These are phyloP conservation scores for Barypeithes pellucidus DNA, from an alignment of 2,888 invertebrate species.

Conservation along the genomic window DNA sequence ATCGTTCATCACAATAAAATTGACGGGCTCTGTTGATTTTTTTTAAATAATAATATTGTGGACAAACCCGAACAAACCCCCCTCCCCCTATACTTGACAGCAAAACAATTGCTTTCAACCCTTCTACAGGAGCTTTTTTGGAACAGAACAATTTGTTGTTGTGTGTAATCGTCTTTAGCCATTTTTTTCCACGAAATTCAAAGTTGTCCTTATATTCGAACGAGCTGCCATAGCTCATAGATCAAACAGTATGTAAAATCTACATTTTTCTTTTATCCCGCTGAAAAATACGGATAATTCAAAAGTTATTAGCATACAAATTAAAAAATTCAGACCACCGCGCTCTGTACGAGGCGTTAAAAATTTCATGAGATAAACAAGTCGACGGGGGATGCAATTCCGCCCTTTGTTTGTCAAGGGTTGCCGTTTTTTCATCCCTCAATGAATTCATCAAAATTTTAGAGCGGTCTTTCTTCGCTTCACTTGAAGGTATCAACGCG, in stretches of 20 bases:
- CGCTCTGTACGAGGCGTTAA: not conserved
- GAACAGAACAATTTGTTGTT: too few relatives aligned
- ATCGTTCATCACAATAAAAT: too few relatives aligned
- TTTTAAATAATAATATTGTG: too few relatives aligned
- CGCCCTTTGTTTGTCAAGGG: slow-evolving; percentile 21
- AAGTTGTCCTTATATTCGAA: too few relatives aligned
- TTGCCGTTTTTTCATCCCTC: slow-evolving; percentile 21
- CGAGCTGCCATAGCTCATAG: not conserved
- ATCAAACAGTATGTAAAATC: not conserved
- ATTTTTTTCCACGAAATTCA: too few relatives aligned
- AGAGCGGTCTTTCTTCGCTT: not conserved
- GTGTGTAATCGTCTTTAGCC: too few relatives aligned
- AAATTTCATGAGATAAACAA: slow-evolving; percentile 28
- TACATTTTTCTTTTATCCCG: not conserved
- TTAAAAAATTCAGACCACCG: slow-evolving; percentile 10
- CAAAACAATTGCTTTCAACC: too few relatives aligned
- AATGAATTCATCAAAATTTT: slow-evolving; percentile 27
- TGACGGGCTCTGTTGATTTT: too few relatives aligned
- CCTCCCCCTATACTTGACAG: too few relatives aligned
- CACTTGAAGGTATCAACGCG: not conserved
- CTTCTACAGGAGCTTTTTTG: too few relatives aligned
- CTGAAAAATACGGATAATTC: slow-evolving; percentile 1
- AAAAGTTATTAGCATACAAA: slow-evolving; percentile 18
- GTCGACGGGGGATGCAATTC: slow-evolving; percentile 12
- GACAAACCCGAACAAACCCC: too few relatives aligned